Percentiles rank a stretch among this genome's conserved stretches.
Evolutionary conservation across 2,888 invertebrate species (phyloP).

Genomic region (Melanchra persicariae): DNA sequence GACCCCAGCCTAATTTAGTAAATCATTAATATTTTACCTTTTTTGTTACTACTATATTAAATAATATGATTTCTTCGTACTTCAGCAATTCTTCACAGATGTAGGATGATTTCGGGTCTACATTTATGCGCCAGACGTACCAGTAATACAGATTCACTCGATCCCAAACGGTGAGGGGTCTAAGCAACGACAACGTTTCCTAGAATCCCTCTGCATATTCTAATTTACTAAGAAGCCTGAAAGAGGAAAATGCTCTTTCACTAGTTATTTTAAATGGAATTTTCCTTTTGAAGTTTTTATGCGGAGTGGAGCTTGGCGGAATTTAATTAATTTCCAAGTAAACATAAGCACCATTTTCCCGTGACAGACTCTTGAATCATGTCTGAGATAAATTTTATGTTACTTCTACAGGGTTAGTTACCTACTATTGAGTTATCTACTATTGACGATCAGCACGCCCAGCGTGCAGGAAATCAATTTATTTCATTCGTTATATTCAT

Average conservation of each 20-base stretch:
- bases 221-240: background rate
- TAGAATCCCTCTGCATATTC: conserved; percentile 23
- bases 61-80: background rate
- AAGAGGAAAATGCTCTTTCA: conserved; percentile 3
- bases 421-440: background rate
- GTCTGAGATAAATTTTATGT: background rate
- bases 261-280: conserved; percentile 8
- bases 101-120: conserved; percentile 16
- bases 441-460: background rate
- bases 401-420: background rate
- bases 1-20: too few relatives aligned
- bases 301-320: background rate
- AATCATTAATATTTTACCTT: background rate
- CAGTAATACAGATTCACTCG: conserved; percentile 36
- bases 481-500: conserved; percentile 19
- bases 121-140: conserved; percentile 37
- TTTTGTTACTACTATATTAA: background rate
- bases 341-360: background rate
- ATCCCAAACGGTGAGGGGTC: conserved; percentile 16
- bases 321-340: background rate
- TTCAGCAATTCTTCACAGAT: conserved; percentile 16
- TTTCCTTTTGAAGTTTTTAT: background rate
- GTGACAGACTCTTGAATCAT: background rate
- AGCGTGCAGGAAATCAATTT: conserved; percentile 38
- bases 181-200: conserved; percentile 24